These are phyloP conservation scores for Euwallacea similis DNA, from an alignment of 1,140 invertebrate species.

Conservation along the genomic window DNA sequence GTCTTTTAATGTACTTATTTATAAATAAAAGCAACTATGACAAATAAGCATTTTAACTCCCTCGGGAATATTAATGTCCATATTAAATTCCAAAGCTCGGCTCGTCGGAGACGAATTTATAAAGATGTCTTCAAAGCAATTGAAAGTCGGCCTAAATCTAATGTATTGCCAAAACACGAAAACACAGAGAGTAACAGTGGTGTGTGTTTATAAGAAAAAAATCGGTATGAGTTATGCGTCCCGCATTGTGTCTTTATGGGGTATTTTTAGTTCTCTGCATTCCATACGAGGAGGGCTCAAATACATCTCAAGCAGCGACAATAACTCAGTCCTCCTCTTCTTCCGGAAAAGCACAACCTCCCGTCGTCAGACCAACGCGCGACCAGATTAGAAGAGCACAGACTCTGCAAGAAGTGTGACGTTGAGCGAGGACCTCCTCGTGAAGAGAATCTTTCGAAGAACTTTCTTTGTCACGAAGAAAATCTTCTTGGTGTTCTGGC, in stretches of 20 bases:
- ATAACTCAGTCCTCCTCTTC: not conserved
- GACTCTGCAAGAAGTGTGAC: no score
- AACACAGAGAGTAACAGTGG: constrained; percentile 15
- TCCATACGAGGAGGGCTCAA: no score
- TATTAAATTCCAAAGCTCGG: constrained; percentile 33
- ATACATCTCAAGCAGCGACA: no score
- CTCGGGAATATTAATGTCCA: constrained; percentile 23
- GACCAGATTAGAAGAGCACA: no score
- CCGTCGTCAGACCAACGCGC: no score
- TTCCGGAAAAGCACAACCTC: not conserved
- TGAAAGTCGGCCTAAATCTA: constrained; percentile 22
- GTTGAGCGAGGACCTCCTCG: no score
- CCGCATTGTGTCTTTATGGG: constrained; percentile 41
- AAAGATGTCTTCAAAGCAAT: constrained; percentile 39
- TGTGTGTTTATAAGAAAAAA: constrained; percentile 42
- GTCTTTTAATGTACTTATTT: constrained; percentile 15
- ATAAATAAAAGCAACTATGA: constrained; percentile 31
- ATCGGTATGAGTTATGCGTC: constrained; percentile 47
- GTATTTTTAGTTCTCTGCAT: no score
- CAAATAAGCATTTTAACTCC: constrained; percentile 30
- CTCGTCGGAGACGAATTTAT: constrained; percentile 26
- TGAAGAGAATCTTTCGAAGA: no score
- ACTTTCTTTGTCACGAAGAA: no score
- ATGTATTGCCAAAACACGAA: constrained; percentile 24
- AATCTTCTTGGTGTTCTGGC: no score